Conservation (phyloP, 23 tunicate species). For the Styela plicata region DNA sequence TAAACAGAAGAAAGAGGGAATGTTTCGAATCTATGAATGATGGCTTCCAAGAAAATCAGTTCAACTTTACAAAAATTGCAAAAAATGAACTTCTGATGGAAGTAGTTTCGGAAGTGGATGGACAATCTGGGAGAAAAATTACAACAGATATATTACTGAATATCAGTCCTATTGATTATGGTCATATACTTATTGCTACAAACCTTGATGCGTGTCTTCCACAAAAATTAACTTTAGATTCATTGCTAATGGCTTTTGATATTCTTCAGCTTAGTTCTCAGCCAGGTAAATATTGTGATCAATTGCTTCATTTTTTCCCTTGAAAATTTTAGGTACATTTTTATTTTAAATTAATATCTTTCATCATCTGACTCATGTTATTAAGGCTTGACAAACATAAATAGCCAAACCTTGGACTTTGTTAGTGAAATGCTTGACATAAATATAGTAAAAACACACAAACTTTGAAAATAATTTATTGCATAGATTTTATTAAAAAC, state of each 20-base stretch:
- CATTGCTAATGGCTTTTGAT: conserved; percentile 71
- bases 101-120: neutral
- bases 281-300: conserved; percentile 51
- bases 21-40: conserved; percentile 57
- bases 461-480: too few relatives aligned
- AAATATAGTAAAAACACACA: too few relatives aligned
- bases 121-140: neutral
- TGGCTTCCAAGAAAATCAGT: conserved; percentile 49
- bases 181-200: conserved; percentile 72
- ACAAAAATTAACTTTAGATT: conserved; percentile 59
- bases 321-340: too few relatives aligned
- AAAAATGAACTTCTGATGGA: conserved; percentile 58
- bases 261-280: conserved; percentile 65
- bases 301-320: too few relatives aligned
- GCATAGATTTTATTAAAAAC: too few relatives aligned
- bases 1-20: conserved; percentile 71
- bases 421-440: too few relatives aligned
- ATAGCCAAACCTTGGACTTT: too few relatives aligned
- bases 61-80: conserved; percentile 85
- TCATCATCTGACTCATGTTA: too few relatives aligned
- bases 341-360: too few relatives aligned
- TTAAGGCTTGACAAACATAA: too few relatives aligned
- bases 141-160: conserved; percentile 48
- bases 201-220: conserved; percentile 33
- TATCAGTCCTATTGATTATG: conserved; percentile 82